Evolutionary conservation across 2,888 invertebrate genomes (phyloP), one percentile per base, ranked within the genome.

Genomic region (Amiota minor): DNA sequence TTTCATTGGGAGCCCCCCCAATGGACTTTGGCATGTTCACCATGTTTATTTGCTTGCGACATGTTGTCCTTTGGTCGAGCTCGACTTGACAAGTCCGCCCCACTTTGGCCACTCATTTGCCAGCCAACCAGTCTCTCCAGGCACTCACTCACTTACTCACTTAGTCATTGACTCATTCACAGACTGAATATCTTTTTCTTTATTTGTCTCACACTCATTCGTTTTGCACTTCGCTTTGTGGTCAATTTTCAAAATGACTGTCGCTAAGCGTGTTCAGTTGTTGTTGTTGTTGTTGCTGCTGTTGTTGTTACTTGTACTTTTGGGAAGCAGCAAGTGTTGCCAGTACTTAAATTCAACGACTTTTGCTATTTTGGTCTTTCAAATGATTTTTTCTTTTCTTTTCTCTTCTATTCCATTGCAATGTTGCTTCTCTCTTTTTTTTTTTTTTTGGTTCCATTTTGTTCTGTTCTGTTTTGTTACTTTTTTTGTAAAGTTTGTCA

Each of bases 201-300:
- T 70, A 71, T 46, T 75, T 74, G 49, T 72, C 70, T 12, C 35
- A 12, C 47, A 35, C 62, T 65, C 46, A 73, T 67, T 75, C 73
- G 74, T 50, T 10, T 23, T 23, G 16, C 8, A 70, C 18, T 68
- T 74, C 80, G 79, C 78, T 77, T 78, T 85, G 86, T 79, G 87
- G 87, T 85, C 83, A 86, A 85, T 85, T 83, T 83, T 78, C 75
- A 80, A 18, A 87, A 84, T 84, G 83, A 83, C 86, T 82, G 83
- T 80, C 83, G 72, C 79, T 81, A 78, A 81, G 81, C 82, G 80
- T 72, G 12, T 49, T 64, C 46, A 14, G 12, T 47, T 71, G n/a
- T 61, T 70, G 64, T 70, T 64, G 55, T 68, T 50, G 59, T 18
- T 14, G 18, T 1, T 47, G 45, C 53, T 23, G 65, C 45, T 64